Evolutionary conservation across 2,888 invertebrate species (phyloP), one percentile per base, ranked within the genome.

Genomic region (Hydriomena furcata): DNA sequence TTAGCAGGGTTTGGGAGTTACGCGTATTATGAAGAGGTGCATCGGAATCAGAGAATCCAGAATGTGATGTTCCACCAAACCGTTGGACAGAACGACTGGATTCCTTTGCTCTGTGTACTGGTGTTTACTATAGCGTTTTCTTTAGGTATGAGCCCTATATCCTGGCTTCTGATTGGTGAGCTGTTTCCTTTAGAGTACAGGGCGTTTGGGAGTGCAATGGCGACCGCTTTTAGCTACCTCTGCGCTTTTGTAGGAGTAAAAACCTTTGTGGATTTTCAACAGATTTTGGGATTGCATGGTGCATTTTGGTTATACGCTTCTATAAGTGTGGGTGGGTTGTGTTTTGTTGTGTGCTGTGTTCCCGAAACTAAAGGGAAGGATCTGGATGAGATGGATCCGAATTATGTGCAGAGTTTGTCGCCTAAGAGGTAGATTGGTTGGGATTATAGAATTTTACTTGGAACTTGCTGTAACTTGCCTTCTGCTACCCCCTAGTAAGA

Each of bases 321-420:
- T 43, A 93, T 96, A 71, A 95, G 96, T 35, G 93, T 96, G 0
- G 92, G 95, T 13, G 95, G 96, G 10, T 87, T 97, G 7, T 94
- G 96, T 75, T 97, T 97, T 79, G 95, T 97, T 1, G 94, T 95
- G 1, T 94, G 95, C 70, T 95, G 94, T 75, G 95, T 98, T 5
- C 97, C 97, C 0, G 97, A 98, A 85, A 98, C 98, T 2, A 97
- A 96, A 79, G 97, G 97, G 0, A 94, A 94, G 64, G 96, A 97
- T 73, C 88, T 98, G 65, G 96, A 96, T 75, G 97, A 97, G 81
- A 97, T 97, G 93, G 94, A 95, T 73, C 93, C 94, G 23, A 93
- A 93, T 68, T 92, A 92, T 66, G 92, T 93, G 25, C 87, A 83
- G 58, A 90, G 79, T 73, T 65, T 90, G 7, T 89, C 88, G 0